Evolutionary conservation across 2,888 invertebrate genomes (phyloP), one percentile per base, ranked within the genome.

Genomic region (Ypsolopha sequella): DNA sequence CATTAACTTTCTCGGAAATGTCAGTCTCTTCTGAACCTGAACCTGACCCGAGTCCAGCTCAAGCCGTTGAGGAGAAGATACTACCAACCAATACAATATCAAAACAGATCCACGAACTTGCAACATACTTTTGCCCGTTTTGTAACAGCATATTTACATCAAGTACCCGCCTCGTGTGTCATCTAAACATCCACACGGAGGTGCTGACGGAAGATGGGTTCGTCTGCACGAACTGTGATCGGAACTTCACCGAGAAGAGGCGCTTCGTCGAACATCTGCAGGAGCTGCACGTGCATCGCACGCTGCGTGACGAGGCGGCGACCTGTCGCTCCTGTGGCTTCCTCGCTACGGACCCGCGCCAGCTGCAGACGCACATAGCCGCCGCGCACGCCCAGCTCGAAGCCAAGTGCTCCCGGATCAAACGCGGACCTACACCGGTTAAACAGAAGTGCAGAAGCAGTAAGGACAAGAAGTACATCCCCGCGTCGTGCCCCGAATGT

Each of bases 401-500:
- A 6, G 52, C 24, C 24, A 24, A 24, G 24, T 24, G 2, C 24
- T 24, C 2, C 45, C 7, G 55, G 58, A 33, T 55, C 39, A 45
- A 35, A 50, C 46, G 44, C 33, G 8, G 57, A 58, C 36, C 61
- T 57, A 24, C 36, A 54, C 9, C 59, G 54, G n/a, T 62, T 60
- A 38, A 51, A 59, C 1, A 64, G 61, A 38, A 24, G 24, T 24
- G 24, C 24, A 24, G 24, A 24, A 24, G 4, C 24, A 2, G 2
- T 4, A 24, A 4, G 24, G 66, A 72, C 51, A 76, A 76, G 55
- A 78, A 76, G 53, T 68, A 69, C 51, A 73, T 77, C 11, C 79
- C 80, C 0, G 82, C 78, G 10, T 70, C 73, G 4, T 89, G 89
- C 52, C 72, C 77, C 0, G 76, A 81, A 10, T 89, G 89, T 58